Evolutionary conservation across 2,888 invertebrate species (phyloP).

Genomic region (Crematogaster levior): DNA sequence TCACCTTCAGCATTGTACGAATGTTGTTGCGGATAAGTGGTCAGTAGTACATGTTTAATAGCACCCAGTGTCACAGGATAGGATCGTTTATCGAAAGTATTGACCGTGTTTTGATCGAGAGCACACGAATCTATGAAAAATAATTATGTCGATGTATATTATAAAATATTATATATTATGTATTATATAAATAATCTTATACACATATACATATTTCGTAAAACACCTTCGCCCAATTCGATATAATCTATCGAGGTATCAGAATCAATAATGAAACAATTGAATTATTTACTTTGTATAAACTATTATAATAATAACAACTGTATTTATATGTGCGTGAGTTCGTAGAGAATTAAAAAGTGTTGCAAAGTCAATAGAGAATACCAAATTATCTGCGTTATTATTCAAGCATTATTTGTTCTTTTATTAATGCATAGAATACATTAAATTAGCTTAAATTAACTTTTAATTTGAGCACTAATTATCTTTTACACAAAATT

Average conservation of each 20-base stretch:
- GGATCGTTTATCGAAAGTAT: constrained; percentile 89
- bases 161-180: too few species aligned
- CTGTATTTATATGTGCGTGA: background rate
- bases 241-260: background rate
- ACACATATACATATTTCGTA: background rate
- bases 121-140: constrained; percentile 88
- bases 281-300: background rate
- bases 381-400: background rate
- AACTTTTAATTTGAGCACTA: background rate
- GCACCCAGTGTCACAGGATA: constrained; percentile 87
- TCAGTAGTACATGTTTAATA: constrained; percentile 89
- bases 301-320: background rate
- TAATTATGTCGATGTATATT: constrained; percentile 13
- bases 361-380: background rate
- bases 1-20: too few species aligned
- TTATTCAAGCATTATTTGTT: background rate
- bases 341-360: background rate
- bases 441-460: background rate
- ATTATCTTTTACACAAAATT: background rate
- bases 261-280: background rate
- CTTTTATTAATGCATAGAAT: background rate
- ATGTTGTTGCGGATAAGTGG: constrained; percentile 84
- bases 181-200: background rate
- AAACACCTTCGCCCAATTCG: background rate
- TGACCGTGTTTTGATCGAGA: constrained; percentile 87